Base-by-base conservation (phyloP, 2,113 vertebrate species). In the Pedetes capensis region DNA sequence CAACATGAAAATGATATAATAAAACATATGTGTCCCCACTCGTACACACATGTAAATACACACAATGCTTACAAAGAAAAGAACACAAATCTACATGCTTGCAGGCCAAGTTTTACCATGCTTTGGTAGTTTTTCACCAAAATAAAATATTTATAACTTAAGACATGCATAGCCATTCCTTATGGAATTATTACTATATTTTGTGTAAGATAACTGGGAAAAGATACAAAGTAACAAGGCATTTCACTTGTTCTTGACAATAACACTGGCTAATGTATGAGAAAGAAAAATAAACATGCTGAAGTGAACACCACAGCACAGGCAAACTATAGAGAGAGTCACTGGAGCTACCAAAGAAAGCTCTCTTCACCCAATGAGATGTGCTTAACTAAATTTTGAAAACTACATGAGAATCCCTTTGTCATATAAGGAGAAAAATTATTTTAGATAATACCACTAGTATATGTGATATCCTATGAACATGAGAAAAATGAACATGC, bases 301-400 rank as follows among this genome's bases (percentile, higher is more conserved):
- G 20, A 71, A 13, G 3, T 18, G 1, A 34, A 6, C 4, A 4
- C 0, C 2, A 20, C 0, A 18, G 20, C 10, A 69, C 8, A 66
- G 3, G 8, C 7, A 7, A n/a, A n/a, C n/a, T 2, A 23, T 9
- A 17, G 16, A 63, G 6, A 72, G 8, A 2, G 12, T n/a, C 47
- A 32, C 8, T 5, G 3, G 2, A 11, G 4, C 44, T 75, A 22
- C 3, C 49, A 42, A 29, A 47, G 7, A 4, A 44, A 29, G 64
- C 2, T 44, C 13, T 32, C 22, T 37, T 59, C 20, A 55, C 34
- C 18, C 2, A 42, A 2, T 6, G 1, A 3, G 9, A 32, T 86
- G 9, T 69, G 8, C 3, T 86, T 51, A 71, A 80, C 10, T 57
- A 22, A 55, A 47, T 16, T 34, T 47, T 78, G 23, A 57, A 80